Conservation (phyloP, 1,140 invertebrate species). For the Aethina tumida region DNA sequence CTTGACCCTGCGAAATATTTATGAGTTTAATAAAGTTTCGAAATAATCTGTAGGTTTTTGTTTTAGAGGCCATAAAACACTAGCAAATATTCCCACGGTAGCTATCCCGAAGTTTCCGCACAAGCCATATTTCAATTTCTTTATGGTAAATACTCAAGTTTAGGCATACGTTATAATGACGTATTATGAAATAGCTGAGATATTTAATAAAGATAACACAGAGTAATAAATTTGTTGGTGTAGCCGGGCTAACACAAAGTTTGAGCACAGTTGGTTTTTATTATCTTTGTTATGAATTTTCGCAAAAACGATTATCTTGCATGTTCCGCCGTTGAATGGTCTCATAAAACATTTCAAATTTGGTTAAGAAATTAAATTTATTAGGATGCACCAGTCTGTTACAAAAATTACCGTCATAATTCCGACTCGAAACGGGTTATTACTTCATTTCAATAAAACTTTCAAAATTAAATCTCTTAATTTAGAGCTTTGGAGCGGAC, state of each 20-base stretch:
- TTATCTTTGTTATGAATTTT: slow-evolving; percentile 5
- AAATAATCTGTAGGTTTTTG: too few species aligned
- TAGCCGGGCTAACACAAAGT: background rate
- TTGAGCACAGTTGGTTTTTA: slow-evolving; percentile 3
- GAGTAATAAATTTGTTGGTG: slow-evolving; percentile 8
- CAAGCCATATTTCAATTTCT: slow-evolving; percentile 10
- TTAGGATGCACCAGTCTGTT: background rate
- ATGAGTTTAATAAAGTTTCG: too few species aligned
- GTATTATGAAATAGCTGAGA: slow-evolving; percentile 7
- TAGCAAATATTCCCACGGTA: too few species aligned
- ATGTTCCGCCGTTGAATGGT: slow-evolving; percentile 1
- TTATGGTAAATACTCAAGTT: slow-evolving; percentile 6
- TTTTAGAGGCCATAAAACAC: too few species aligned
- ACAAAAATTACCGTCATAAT: background rate
- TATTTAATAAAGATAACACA: slow-evolving; percentile 10
- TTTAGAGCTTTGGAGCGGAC: slow-evolving; percentile 3
- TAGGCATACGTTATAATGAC: slow-evolving; percentile 10
- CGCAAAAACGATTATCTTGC: slow-evolving; percentile 5
- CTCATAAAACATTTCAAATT: background rate
- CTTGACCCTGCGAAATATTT: too few species aligned
- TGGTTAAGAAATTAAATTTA: background rate
- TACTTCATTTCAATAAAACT: background rate
- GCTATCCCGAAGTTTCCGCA: too few species aligned
- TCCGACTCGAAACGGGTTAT: background rate
- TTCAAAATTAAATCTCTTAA: background rate